phyloP scores from a whole-genome alignment of 2,113 vertebrate species.

The Urocolius indicus region DNA sequence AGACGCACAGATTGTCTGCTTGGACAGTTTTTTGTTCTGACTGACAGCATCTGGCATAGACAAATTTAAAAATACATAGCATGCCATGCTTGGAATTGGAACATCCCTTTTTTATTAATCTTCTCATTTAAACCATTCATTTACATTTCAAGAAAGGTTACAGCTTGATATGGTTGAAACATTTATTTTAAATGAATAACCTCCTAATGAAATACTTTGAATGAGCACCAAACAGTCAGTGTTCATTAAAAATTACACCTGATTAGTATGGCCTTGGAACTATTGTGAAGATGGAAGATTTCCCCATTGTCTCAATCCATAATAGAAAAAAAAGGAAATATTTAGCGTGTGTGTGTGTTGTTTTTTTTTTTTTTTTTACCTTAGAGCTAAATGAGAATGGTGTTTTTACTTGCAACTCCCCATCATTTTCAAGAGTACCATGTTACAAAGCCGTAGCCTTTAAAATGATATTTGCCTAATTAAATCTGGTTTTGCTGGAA shows the following conservation, averaged over 20 bases:
- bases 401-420: constrained; percentile 63
- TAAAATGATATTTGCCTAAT: constrained; percentile 71
- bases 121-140: constrained; percentile 83
- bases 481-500: constrained; percentile 64
- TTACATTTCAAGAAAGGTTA: constrained; percentile 86
- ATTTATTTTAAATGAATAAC: constrained; percentile 83
- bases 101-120: constrained; percentile 86
- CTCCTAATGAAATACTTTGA: constrained; percentile 83
- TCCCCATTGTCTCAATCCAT: constrained; percentile 75
- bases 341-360: constrained; percentile 3
- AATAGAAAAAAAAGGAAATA: neutral
- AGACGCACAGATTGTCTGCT: constrained; percentile 97
- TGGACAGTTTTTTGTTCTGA: constrained; percentile 92
- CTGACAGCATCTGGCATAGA: constrained; percentile 96
- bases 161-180: constrained; percentile 79
- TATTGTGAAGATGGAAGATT: constrained; percentile 65
- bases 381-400: constrained; percentile 64
- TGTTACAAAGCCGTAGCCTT: constrained; percentile 60
- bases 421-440: constrained; percentile 55
- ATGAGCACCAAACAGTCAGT: constrained; percentile 76
- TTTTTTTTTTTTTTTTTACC: neutral
- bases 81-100: constrained; percentile 84
- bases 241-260: constrained; percentile 81
- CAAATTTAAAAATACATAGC: constrained; percentile 89
- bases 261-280: constrained; percentile 79